Base-by-base conservation (phyloP, 1,140 invertebrate species). In the Aradophagus sp. region DNA sequence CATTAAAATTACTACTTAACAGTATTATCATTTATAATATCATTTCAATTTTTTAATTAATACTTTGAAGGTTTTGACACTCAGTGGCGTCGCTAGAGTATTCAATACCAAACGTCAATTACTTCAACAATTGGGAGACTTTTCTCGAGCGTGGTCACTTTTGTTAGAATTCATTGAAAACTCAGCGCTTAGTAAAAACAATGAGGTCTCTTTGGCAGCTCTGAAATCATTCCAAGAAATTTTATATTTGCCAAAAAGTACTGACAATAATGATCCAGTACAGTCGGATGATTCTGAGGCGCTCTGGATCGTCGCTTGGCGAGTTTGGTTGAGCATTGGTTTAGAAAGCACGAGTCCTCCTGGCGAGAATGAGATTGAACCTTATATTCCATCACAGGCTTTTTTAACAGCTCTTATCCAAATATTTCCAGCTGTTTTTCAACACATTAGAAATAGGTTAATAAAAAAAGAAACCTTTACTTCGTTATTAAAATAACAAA, bases 171-270 rank as follows among this genome's bases (percentile, higher is more conserved):
- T 96, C 76, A 96, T 99, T 73, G 96, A 98, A 80, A 93, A 93
- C 82, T 92, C 95, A 11, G 95, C 97, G 0, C 84, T 97, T 3
- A 93, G 93, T 74, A 93, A 92, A 83, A 98, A 96, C 86, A 95
- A 95, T 50, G 97, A 99, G 89, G 93, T 96, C n/a, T 97, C 96
- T 3, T 88, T 98, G 52, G 95, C 96, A 2, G 95, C 96, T 2
- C 83, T 99, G 1, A 97, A 98, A 82, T 96, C 96, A 14, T 95
- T 99, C 80, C 96, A 98, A 86, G 96, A 98, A 84, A 94, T 98
- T 71, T 87, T 97, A 35, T 91, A 92, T 75, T 79, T 89, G 6
- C 89, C 86, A 67, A 88, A 89, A 75, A 78, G 66, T 55, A 61
- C 62, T 8, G 86, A 88, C 6, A 82, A 77, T 72, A 76, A 73